Evolutionary conservation across 2,113 vertebrate genomes (phyloP), one percentile per base, ranked within the genome.

Genomic region (Orcinus orca): DNA sequence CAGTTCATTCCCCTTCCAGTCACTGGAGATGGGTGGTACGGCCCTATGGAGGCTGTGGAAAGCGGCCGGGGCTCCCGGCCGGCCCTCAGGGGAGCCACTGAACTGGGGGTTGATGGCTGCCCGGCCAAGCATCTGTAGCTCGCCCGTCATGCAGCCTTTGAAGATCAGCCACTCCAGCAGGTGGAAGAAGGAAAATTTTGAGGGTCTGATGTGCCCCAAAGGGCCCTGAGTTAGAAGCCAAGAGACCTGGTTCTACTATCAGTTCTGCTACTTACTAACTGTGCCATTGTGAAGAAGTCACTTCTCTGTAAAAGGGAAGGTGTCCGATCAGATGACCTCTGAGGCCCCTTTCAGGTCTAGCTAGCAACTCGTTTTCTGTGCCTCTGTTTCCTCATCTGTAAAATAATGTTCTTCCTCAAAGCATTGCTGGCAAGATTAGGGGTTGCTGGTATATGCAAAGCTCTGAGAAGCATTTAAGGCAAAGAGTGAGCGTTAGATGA

Each of bases 361-460:
- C 60, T 53, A 41, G 77, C 17, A 31, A 36, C 41, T n/a, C 1
- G 36, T 70, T 95, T 80, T 89, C 36, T 44, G 38, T 83, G 68
- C 87, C 73, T 95, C 47, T 4, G 58, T 87, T 97, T 94, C 71
- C 50, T 82, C 44, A 76, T 23, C 68, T 90, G 67, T n/a, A 85
- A 81, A 79, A 83, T 12, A 38, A 77, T 6, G 68, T 25, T 10
- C 55, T 95, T 92, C 58, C 74, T 76, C 44, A 41, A 79, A 89
- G 38, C 21, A 29, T 7, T 15, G 41, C 26, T 60, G 8, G 2
- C 26, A 89, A 33, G 70, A 26, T 2, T 20, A 79, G n/a, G 33
- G 41, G 26, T 58, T 58, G 20, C 3, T 55, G 21, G 88, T 62
- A 0, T 4, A 18, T 1, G 8, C 31, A 36, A 92, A 90, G 29